Percentiles rank a stretch among this genome's conserved stretches.
Conservation (phyloP, 2,888 invertebrate genomes). For the Hypomecis punctinalis region DNA sequence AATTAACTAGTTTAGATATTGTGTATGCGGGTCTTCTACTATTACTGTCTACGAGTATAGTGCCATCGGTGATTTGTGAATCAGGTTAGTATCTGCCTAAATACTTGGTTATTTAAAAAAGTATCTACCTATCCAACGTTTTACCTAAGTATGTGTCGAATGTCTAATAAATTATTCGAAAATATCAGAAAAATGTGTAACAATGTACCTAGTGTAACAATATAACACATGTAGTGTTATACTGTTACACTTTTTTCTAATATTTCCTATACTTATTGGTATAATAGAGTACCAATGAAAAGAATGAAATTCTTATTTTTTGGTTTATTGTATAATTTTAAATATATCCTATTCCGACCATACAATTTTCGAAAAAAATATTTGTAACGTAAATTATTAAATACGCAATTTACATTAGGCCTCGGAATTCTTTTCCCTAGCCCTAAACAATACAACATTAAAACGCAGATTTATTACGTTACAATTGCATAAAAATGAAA, state of each 20-base stretch:
- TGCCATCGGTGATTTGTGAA: slow-evolving; percentile 67
- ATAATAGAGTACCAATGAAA: too few species aligned
- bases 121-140: too few species aligned
- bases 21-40: slow-evolving; percentile 73
- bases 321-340: too few species aligned
- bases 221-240: too few species aligned
- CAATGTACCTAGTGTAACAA: too few species aligned
- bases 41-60: slow-evolving; percentile 47
- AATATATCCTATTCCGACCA: too few species aligned
- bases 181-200: too few species aligned
- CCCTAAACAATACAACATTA: slow-evolving; percentile 13
- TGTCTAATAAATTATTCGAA: not conserved
- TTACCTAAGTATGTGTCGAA: too few species aligned
- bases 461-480: slow-evolving; percentile 37
- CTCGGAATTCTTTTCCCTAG: slow-evolving; percentile 9
- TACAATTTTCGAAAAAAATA: too few species aligned
- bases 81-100: slow-evolving; percentile 56
- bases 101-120: not conserved
- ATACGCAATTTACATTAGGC: not conserved
- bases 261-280: not conserved
- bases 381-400: too few species aligned
- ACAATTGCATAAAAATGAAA: slow-evolving; percentile 45
- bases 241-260: too few species aligned
- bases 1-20: slow-evolving; percentile 53
- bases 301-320: too few species aligned